These are phyloP conservation scores for Megaustenia siamemsis DNA, from an alignment of 2,888 invertebrate genomes.

Conservation along the genomic window DNA sequence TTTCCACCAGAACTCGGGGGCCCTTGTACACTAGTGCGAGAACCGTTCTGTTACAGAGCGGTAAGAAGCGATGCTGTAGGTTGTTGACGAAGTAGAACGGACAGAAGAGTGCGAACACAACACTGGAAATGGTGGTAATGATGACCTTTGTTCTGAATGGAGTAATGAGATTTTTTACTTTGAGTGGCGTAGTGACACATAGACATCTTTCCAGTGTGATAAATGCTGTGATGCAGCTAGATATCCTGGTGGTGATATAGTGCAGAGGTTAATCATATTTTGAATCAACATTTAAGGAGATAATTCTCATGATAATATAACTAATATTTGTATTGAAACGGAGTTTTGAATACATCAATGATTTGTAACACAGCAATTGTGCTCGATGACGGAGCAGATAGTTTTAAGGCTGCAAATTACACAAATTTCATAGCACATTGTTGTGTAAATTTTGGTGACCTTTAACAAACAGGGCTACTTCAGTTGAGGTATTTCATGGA, in stretches of 20 bases:
- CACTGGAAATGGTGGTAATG: background rate
- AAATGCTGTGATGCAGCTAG: background rate
- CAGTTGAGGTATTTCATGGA: too few relatives aligned
- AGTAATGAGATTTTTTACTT: background rate
- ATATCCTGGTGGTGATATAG: background rate
- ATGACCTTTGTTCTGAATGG: background rate
- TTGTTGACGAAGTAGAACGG: slow-evolving; percentile 1
- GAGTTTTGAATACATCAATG: too few relatives aligned
- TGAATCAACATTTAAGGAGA: too few relatives aligned
- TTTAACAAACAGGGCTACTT: too few relatives aligned
- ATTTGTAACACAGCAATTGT: too few relatives aligned
- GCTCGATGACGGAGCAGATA: too few relatives aligned
- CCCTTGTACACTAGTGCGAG: background rate
- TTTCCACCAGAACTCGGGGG: background rate
- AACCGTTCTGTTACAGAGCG: background rate
- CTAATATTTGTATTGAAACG: too few relatives aligned
- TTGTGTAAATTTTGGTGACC: too few relatives aligned
- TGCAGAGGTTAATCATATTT: too few relatives aligned
- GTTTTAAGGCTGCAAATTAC: too few relatives aligned
- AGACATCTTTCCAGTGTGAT: slow-evolving; percentile 15
- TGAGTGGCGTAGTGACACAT: background rate
- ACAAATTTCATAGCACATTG: too few relatives aligned
- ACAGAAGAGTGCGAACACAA: background rate
- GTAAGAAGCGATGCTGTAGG: background rate
- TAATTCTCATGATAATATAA: too few relatives aligned